phyloP scores from a whole-genome alignment of 2,888 invertebrate genomes.

The Drymonia ruficornis region DNA sequence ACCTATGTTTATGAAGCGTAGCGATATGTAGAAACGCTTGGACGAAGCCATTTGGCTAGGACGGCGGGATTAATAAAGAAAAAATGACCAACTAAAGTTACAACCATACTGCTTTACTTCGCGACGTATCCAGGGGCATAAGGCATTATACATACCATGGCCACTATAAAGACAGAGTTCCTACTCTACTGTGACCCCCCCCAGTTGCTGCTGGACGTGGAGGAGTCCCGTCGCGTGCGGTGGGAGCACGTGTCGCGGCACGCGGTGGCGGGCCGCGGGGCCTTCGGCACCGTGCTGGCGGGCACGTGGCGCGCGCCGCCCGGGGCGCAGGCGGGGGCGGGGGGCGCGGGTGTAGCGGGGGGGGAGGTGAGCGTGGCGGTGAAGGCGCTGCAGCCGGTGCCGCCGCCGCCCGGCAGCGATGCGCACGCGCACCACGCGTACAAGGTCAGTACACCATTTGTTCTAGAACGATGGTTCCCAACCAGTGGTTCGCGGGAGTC shows the following conservation, averaged over 20 bases:
- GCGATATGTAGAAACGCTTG: too few relatives aligned
- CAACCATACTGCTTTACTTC: too few relatives aligned
- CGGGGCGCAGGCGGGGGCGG: slow-evolving; percentile 67
- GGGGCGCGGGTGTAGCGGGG: slow-evolving; percentile 59
- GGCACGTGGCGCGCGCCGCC: slow-evolving; percentile 86
- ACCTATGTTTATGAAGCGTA: too few relatives aligned
- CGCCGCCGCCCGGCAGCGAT: slow-evolving; percentile 85
- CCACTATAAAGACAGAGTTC: too few relatives aligned
- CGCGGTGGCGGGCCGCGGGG: slow-evolving; percentile 95
- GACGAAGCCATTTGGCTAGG: too few relatives aligned
- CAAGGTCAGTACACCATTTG: slow-evolving; percentile 49
- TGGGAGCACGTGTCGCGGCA: slow-evolving; percentile 92
- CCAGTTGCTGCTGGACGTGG: slow-evolving; percentile 94
- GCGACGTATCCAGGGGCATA: too few relatives aligned
- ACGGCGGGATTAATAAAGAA: too few relatives aligned
- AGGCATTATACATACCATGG: too few relatives aligned
- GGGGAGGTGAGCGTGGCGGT: slow-evolving; percentile 87
- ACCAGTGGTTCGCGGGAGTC: too few relatives aligned
- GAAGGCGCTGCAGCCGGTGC: slow-evolving; percentile 98
- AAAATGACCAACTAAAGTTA: too few relatives aligned
- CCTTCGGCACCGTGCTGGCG: slow-evolving; percentile 98
- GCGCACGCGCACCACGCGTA: slow-evolving; percentile 62
- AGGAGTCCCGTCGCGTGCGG: slow-evolving; percentile 91
- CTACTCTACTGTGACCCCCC: neutral
- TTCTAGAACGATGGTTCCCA: too few relatives aligned